A percentile compares a stretch with the other conserved stretches of the same genome.
Evolutionary conservation across 2,888 invertebrate genomes (phyloP).

Genomic region (Lasioglossum pauxillum): DNA sequence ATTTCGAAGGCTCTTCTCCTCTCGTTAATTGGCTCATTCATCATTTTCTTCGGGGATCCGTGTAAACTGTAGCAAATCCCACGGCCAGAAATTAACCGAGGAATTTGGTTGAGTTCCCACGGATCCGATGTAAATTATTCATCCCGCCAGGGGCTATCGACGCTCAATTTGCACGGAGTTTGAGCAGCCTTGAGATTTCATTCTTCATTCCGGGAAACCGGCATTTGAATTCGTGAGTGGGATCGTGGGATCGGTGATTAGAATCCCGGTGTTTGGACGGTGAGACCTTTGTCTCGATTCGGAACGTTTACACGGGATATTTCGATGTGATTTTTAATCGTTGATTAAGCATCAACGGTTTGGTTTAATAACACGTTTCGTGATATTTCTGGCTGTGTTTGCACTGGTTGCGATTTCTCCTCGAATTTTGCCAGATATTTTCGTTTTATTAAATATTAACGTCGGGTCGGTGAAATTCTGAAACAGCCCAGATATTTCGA

Average conservation of each 20-base stretch:
- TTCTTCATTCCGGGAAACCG: slow-evolving; percentile 56
- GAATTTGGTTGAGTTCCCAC: slow-evolving; percentile 63
- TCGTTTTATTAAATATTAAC: neutral
- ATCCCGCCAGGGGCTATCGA: slow-evolving; percentile 67
- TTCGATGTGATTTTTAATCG: neutral
- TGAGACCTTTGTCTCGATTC: slow-evolving; percentile 27
- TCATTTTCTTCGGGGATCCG: slow-evolving; percentile 35
- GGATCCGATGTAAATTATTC: slow-evolving; percentile 70
- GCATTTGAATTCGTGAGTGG: slow-evolving; percentile 64
- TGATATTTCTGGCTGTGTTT: neutral
- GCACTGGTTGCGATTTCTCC: neutral
- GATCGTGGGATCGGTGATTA: slow-evolving; percentile 60
- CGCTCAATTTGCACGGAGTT: slow-evolving; percentile 67
- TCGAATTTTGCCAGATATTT: neutral
- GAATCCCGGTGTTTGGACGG: slow-evolving; percentile 47
- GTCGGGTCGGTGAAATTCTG: neutral
- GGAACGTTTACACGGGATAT: slow-evolving; percentile 1
- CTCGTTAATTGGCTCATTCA: neutral
- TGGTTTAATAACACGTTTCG: neutral
- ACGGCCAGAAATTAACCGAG: slow-evolving; percentile 63
- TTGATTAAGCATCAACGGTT: neutral
- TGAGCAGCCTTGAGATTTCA: slow-evolving; percentile 68
- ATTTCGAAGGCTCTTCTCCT: neutral
- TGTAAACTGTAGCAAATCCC: slow-evolving; percentile 49
- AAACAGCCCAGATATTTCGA: neutral